Base-by-base conservation (phyloP, 2,888 invertebrate genomes). In the Metallyticus violacea region DNA sequence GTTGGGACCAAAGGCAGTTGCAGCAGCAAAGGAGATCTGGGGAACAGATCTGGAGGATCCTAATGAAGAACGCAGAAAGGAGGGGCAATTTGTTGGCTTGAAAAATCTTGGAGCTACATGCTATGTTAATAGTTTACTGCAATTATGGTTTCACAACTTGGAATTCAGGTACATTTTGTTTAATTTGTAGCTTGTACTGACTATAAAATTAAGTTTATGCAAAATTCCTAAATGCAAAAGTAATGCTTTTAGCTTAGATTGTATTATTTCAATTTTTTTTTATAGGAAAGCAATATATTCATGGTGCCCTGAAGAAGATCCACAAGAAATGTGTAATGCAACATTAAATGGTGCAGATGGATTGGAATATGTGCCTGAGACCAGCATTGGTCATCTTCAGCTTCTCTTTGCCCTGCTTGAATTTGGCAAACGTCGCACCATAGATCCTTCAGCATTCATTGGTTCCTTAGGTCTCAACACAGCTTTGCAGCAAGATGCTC, bases 41-140 rank as follows among this genome's bases (percentile, higher is more conserved):
- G 86, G 88, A 28, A 89, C 87, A n/a, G 89, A 89, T 62, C 90
- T 26, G 94, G 90, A 97, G 97, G 97, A 95, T 96, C 88, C 91
- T 97, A 88, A 91, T 96, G 90, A 96, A 96, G 91, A 92, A 97
- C 85, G 93, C 95, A 85, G 94, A 97, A 22, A 95, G 96, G 89
- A 94, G 97, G 93, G 93, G 96, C 87, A 94, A 97, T 91, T 93
- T 96, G 89, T 94, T 95, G 87, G 94, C 1, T 90, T 95, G 87
- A 93, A 93, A 91, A 95, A 95, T 91, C 91, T 94, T 76, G 95
- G 95, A 84, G 94, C 94, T 22, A 95, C 94, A 1, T 95, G 95
- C 90, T 95, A 95, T 90, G 94, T 94, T 6, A 95, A 95, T 90
- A 94, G 94, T 89, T 92, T 94, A 86, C 92, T 95, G 85, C 93